Evolutionary conservation across 2,797 vertebrate genomes (phyloP).

Genomic region (Crenuchus spilurus): DNA sequence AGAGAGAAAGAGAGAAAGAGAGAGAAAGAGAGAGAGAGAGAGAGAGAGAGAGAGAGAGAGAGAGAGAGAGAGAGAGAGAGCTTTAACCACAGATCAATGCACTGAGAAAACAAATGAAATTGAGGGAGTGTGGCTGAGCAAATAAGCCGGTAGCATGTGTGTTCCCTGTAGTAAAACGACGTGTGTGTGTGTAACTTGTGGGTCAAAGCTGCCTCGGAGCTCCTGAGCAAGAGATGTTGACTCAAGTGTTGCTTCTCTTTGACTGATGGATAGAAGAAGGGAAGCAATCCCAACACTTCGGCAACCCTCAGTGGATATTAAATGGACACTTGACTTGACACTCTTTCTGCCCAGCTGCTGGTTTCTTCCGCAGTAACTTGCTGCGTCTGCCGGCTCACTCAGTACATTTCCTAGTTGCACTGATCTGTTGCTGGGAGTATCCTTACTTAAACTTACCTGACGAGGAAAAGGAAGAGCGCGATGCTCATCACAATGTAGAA

Average conservation of each 20-base stretch:
- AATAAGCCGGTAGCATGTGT: slow-evolving; percentile 26
- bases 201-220: slow-evolving; percentile 18
- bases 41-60: slow-evolving; percentile 59
- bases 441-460: no score
- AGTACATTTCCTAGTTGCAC: no score
- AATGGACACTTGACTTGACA: slow-evolving; percentile 6
- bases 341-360: background rate
- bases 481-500: no score
- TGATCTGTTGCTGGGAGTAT: no score
- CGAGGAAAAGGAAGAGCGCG: no score
- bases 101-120: slow-evolving; percentile 53
- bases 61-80: slow-evolving; percentile 62
- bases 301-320: slow-evolving; percentile 3
- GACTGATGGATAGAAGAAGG: slow-evolving; percentile 17
- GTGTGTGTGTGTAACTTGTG: slow-evolving; percentile 15
- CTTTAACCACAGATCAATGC: slow-evolving; percentile 48
- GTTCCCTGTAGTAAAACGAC: slow-evolving; percentile 35
- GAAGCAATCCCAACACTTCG: slow-evolving; percentile 11
- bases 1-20: slow-evolving; percentile 64
- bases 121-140: slow-evolving; percentile 42
- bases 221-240: slow-evolving; percentile 19
- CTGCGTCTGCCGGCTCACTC: no score
- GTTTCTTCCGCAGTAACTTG: background rate
- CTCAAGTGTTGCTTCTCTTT: slow-evolving; percentile 27
- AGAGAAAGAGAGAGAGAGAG: slow-evolving; percentile 57